A percentile compares a stretch with the other conserved stretches of the same genome.
Evolutionary conservation across 2,113 vertebrate genomes (phyloP).

Genomic region (Nematolebias whitei): DNA sequence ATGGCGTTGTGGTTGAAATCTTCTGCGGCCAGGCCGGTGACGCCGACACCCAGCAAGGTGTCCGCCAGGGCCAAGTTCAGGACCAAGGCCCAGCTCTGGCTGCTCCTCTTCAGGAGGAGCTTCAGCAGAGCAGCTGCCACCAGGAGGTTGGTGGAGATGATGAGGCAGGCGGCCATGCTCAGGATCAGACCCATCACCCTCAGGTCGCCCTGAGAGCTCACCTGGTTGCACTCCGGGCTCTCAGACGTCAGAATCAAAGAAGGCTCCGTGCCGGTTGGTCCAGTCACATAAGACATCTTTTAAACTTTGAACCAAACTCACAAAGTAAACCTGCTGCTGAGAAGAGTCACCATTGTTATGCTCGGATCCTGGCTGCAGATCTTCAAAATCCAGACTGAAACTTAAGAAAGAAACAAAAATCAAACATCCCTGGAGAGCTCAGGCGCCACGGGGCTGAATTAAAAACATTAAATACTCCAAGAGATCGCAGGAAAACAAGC

Average conservation of each 20-base stretch:
- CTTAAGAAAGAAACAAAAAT: neutral
- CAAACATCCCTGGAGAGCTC: neutral
- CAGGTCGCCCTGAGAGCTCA: accelerated
- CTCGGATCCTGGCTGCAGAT: no score
- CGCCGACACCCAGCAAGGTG: conserved; percentile 83
- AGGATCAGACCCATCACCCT: conserved; percentile 79
- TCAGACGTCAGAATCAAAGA: neutral
- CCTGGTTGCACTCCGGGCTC: neutral
- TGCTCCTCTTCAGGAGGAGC: conserved; percentile 81
- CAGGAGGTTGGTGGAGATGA: conserved; percentile 83
- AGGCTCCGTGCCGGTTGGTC: neutral
- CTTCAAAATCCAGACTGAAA: neutral
- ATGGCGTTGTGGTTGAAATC: conserved; percentile 66
- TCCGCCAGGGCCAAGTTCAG: conserved; percentile 89
- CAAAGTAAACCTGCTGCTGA: no score
- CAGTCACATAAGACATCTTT: conserved; percentile 20
- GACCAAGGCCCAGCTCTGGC: conserved; percentile 85
- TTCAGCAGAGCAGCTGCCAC: conserved; percentile 78
- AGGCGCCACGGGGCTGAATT: neutral
- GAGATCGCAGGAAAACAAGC: neutral
- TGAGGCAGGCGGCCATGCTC: conserved; percentile 81
- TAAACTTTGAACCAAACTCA: neutral
- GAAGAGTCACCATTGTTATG: no score
- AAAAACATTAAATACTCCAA: neutral
- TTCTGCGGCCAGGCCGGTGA: conserved; percentile 81